phyloP scores from a whole-genome alignment of 2,113 vertebrate genomes.

The Megaceryle maxima region DNA sequence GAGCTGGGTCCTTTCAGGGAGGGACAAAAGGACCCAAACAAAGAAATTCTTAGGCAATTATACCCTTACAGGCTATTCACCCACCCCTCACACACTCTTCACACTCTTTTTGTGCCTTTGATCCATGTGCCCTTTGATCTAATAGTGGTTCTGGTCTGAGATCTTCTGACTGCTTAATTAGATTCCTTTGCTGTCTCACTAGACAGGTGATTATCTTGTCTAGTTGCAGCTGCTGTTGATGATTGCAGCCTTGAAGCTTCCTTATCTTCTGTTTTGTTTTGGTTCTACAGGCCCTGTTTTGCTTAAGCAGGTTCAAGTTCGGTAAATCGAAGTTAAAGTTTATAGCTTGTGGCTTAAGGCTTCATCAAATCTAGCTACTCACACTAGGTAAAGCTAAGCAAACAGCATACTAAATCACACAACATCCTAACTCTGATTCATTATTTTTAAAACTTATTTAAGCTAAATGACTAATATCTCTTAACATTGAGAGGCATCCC shows the following conservation, averaged over 20 bases:
- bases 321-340: background rate
- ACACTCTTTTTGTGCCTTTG: background rate
- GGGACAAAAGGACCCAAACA: background rate
- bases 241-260: background rate
- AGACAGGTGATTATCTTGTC: background rate
- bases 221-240: background rate
- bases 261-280: background rate
- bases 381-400: background rate
- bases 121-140: background rate
- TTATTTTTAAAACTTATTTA: background rate
- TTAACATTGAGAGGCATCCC: background rate
- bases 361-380: background rate
- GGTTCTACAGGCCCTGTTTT: background rate
- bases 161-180: background rate
- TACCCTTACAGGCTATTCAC: background rate
- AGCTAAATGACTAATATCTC: background rate
- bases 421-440: too few relatives aligned
- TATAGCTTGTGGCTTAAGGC: background rate
- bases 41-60: background rate
- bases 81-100: background rate
- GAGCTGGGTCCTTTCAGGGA: background rate
- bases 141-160: background rate
- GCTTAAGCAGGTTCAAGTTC: background rate
- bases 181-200: background rate
- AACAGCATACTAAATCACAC: background rate